Conservation (phyloP, 2,113 vertebrate genomes). For the Thunnus thynnus region DNA sequence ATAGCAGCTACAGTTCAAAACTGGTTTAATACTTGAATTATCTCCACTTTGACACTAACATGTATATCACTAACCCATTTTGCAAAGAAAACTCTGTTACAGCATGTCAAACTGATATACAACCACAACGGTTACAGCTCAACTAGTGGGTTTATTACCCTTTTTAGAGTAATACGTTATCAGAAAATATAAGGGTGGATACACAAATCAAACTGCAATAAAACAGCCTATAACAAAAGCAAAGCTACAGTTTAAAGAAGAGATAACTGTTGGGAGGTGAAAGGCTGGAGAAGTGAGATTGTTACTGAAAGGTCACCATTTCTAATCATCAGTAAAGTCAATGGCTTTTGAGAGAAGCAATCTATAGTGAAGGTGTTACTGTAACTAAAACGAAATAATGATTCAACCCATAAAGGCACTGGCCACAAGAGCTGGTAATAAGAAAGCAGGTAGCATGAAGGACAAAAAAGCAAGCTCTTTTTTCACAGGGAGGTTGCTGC, state of each 20-base stretch:
- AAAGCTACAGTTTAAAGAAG: background rate
- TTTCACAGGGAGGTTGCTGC: background rate
- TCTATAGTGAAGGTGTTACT: constrained; percentile 17
- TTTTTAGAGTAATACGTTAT: constrained; percentile 1
- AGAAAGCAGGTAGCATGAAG: constrained; percentile 16
- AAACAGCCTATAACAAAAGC: constrained; percentile 10
- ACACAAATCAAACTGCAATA: constrained; percentile 3
- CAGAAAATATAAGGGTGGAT: background rate
- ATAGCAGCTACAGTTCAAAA: background rate
- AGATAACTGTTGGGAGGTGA: background rate
- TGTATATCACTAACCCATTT: background rate
- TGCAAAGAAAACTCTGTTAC: background rate
- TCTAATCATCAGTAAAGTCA: background rate
- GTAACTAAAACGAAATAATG: constrained; percentile 36
- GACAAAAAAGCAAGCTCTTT: constrained; percentile 17
- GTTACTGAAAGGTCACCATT: constrained; percentile 8
- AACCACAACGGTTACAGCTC: background rate
- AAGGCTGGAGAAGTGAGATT: background rate
- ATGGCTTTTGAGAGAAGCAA: background rate
- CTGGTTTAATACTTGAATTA: background rate
- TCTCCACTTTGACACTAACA: background rate
- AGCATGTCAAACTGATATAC: background rate
- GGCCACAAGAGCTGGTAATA: constrained; percentile 15
- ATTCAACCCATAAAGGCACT: constrained; percentile 5
- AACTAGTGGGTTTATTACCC: background rate